Percentiles rank a stretch among this genome's conserved stretches.
phyloP scores from a whole-genome alignment of 2,797 vertebrate species.

The Ispidina lecontei region DNA sequence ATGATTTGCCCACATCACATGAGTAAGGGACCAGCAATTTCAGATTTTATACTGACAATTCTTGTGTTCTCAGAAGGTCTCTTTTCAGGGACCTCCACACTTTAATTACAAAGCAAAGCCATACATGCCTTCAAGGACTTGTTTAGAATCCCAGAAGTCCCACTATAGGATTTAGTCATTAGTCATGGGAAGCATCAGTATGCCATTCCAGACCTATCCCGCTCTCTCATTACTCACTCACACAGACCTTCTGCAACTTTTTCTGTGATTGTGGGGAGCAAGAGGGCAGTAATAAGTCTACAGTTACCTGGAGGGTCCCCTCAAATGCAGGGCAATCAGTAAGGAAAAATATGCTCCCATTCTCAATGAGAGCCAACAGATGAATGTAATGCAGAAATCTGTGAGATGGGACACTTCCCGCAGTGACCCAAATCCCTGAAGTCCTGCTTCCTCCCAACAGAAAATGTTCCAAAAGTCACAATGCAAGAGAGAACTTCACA shows the following conservation, averaged over 20 bases:
- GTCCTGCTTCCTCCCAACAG: not conserved
- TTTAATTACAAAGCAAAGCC: not conserved
- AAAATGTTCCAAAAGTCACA: not conserved
- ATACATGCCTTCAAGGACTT: not conserved
- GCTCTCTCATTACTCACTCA: not conserved
- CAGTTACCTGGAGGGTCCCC: not conserved
- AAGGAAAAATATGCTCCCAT: not conserved
- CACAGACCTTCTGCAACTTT: not conserved
- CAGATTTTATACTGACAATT: not conserved
- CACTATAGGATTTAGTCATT: not conserved
- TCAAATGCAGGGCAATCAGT: not conserved
- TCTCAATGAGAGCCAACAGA: not conserved
- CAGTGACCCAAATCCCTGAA: not conserved
- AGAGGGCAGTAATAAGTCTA: not conserved
- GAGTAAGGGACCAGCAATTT: not conserved
- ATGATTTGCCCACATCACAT: not conserved
- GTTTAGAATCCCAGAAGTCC: not conserved
- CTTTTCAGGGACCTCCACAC: not conserved
- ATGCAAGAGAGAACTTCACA: fast-evolving
- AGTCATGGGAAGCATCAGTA: not conserved
- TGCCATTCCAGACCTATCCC: not conserved
- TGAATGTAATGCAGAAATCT: not conserved
- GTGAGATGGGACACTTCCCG: not conserved
- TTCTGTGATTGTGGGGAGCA: not conserved
- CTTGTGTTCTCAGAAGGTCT: not conserved